Percentiles rank a stretch among this genome's conserved stretches.
These are phyloP conservation scores for Myotis findleyi DNA, from an alignment of 2,797 vertebrate species.

Conservation along the genomic window DNA sequence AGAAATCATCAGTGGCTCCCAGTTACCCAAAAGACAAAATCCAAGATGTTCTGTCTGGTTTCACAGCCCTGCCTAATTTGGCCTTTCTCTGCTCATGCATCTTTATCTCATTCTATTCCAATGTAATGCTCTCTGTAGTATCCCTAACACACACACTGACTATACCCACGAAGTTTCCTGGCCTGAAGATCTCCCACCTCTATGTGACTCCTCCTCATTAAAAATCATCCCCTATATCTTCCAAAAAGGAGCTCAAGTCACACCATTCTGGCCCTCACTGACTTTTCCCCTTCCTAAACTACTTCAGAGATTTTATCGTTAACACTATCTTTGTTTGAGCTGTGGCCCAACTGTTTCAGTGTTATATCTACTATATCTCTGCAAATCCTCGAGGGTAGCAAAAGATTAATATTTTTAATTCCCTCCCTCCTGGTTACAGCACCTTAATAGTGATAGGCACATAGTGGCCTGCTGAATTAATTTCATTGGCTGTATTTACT, in stretches of 20 bases:
- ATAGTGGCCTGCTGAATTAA: not conserved
- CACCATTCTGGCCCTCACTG: not conserved
- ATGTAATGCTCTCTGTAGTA: not conserved
- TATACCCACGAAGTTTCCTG: not conserved
- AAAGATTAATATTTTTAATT: not conserved
- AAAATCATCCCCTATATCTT: not conserved
- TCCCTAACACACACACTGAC: too few relatives aligned
- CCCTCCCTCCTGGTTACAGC: not conserved
- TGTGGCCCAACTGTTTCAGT: not conserved
- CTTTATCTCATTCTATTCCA: not conserved
- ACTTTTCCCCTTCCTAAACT: not conserved
- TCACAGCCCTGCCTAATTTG: not conserved
- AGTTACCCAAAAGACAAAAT: not conserved
- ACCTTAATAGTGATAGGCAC: not conserved
- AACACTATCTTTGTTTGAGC: not conserved
- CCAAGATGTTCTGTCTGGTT: not conserved
- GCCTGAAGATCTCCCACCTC: not conserved
- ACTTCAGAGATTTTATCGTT: not conserved
- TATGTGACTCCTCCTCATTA: not conserved
- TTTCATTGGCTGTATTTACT: not conserved
- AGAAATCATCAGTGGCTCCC: constrained; percentile 44
- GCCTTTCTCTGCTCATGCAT: not conserved
- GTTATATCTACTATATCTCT: not conserved
- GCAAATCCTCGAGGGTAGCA: not conserved
- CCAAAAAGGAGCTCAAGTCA: not conserved